A percentile compares a stretch with the other conserved stretches of the same genome.
These are phyloP conservation scores for Sesamia nonagrioides DNA, from an alignment of 1,140 invertebrate species.

Conservation along the genomic window DNA sequence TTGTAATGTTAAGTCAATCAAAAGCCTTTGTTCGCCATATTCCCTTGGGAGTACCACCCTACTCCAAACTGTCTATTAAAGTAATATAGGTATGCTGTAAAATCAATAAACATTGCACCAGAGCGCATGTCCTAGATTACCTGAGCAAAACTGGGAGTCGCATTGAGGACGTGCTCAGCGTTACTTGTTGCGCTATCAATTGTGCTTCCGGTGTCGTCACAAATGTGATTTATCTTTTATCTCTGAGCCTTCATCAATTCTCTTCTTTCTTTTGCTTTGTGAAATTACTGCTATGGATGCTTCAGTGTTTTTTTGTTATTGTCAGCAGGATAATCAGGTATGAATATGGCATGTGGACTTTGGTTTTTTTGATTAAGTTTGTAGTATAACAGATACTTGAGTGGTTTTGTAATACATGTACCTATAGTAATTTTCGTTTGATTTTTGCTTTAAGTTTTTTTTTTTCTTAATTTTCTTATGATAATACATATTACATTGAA, in stretches of 20 bases:
- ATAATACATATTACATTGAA: too few relatives aligned
- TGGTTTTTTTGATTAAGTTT: too few relatives aligned
- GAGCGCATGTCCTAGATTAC: slow-evolving; percentile 34
- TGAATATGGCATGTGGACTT: too few relatives aligned
- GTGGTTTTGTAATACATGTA: too few relatives aligned
- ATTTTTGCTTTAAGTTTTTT: too few relatives aligned
- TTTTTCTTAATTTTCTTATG: too few relatives aligned
- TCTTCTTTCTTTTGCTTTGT: neutral
- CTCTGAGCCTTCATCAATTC: neutral
- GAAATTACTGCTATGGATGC: neutral
- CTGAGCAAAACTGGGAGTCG: slow-evolving; percentile 6
- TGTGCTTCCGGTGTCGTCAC: neutral
- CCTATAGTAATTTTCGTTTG: too few relatives aligned
- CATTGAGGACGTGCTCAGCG: slow-evolving; percentile 1
- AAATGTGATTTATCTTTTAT: neutral
- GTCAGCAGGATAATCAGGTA: too few relatives aligned
- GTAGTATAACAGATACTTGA: too few relatives aligned
- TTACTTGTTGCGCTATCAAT: slow-evolving; percentile 17
- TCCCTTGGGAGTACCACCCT: neutral
- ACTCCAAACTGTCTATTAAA: slow-evolving; percentile 15
- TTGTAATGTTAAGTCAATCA: neutral
- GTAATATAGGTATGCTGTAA: slow-evolving; percentile 7
- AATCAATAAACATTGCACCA: slow-evolving; percentile 29
- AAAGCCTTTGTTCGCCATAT: neutral
- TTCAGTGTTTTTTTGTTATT: neutral